These are phyloP conservation scores for Lacerta viridis DNA, from an alignment of 2,797 vertebrate species.

Conservation along the genomic window DNA sequence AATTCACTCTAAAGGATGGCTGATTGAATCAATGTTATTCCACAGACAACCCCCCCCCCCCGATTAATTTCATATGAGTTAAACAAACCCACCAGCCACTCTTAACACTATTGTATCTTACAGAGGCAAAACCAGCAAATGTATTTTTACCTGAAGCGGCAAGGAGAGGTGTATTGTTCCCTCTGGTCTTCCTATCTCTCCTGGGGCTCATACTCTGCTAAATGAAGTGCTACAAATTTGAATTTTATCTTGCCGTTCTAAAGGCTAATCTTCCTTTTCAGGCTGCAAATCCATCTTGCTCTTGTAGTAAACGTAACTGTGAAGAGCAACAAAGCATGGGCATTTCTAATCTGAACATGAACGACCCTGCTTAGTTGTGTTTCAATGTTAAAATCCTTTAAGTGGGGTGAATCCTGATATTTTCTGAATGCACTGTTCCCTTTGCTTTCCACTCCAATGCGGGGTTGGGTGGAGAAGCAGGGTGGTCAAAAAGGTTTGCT, in stretches of 20 bases:
- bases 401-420: neutral
- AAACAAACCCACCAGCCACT: slow-evolving; percentile 72
- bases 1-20: slow-evolving; percentile 78
- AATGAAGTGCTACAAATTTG: slow-evolving; percentile 81
- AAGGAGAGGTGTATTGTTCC: slow-evolving; percentile 76
- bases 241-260: slow-evolving; percentile 80
- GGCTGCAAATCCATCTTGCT: slow-evolving; percentile 54
- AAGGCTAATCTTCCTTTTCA: slow-evolving; percentile 71
- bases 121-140: slow-evolving; percentile 18
- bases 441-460: slow-evolving; percentile 10
- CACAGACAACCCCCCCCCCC: slow-evolving; percentile 50
- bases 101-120: slow-evolving; percentile 57
- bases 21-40: slow-evolving; percentile 89
- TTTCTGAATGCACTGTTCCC: neutral
- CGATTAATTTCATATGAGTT: slow-evolving; percentile 82
- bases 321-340: neutral
- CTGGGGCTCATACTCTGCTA: slow-evolving; percentile 77
- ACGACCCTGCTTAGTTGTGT: neutral
- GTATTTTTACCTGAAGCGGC: slow-evolving; percentile 71
- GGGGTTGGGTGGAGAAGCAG: too few relatives aligned
- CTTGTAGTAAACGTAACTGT: slow-evolving; percentile 23
- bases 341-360: neutral
- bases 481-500: too few relatives aligned
- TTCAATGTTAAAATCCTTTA: slow-evolving; percentile 3
- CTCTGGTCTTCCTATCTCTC: slow-evolving; percentile 73